These are phyloP conservation scores for Rhipidura dahli DNA, from an alignment of 2,113 vertebrate species.

Conservation along the genomic window DNA sequence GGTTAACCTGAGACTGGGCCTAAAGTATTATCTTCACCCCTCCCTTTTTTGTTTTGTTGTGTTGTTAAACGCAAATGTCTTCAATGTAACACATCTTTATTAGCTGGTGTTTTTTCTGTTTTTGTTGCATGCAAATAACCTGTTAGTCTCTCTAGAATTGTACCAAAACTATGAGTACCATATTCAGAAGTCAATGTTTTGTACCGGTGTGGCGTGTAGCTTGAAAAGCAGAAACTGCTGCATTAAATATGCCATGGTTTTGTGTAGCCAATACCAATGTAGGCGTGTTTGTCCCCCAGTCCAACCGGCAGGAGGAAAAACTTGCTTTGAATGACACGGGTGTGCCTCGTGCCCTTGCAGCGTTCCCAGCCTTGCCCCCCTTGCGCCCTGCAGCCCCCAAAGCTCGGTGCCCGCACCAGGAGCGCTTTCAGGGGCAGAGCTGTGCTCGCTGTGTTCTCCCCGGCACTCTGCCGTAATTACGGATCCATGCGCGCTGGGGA, in stretches of 20 bases:
- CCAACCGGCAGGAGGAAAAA: background rate
- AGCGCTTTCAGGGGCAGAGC: rapidly evolving
- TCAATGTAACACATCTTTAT: background rate
- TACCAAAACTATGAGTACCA: background rate
- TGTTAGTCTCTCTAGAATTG: background rate
- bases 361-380: background rate
- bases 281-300: background rate
- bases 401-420: rapidly evolving
- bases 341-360: background rate
- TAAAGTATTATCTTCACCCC: rapidly evolving
- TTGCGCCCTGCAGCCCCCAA: background rate
- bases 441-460: background rate
- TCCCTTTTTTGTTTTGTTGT: background rate
- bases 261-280: background rate
- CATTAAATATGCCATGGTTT: background rate
- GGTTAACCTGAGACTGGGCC: background rate
- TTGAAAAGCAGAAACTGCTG: background rate
- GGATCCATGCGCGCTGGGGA: background rate
- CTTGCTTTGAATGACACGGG: background rate
- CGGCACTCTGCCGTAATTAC: background rate
- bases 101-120: background rate
- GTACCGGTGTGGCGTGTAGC: background rate
- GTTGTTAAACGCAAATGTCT: constrained; percentile 5
- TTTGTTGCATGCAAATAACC: background rate
- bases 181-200: background rate